These are phyloP conservation scores for Mycetomoellerius zeteki DNA, from an alignment of 1,140 invertebrate species.

Conservation along the genomic window DNA sequence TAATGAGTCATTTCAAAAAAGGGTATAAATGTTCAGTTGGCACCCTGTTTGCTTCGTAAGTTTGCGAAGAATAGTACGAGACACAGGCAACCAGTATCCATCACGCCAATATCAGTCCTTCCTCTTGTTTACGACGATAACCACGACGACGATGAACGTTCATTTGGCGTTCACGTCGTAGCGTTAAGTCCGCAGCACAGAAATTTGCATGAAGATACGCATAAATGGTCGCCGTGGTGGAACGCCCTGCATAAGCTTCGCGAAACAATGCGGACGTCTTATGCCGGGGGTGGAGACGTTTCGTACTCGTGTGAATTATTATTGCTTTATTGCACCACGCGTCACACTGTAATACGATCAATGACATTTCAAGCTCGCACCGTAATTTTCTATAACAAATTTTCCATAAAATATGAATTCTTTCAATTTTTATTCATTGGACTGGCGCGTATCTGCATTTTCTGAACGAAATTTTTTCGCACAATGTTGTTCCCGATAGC, in stretches of 20 bases:
- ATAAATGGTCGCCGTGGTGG: not conserved
- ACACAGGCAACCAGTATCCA: not conserved
- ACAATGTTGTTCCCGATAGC: not conserved
- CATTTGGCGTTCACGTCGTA: slow-evolving; percentile 10
- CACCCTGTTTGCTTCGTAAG: slow-evolving; percentile 51
- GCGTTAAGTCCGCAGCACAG: slow-evolving; percentile 15
- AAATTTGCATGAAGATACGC: slow-evolving; percentile 42
- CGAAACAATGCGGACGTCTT: slow-evolving; percentile 21
- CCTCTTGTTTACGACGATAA: not conserved
- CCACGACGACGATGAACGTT: not conserved
- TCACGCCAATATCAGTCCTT: not conserved
- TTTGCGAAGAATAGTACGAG: not conserved
- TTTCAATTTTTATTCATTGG: not conserved
- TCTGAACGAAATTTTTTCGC: not conserved
- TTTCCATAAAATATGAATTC: not conserved
- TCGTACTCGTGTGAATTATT: slow-evolving; percentile 31
- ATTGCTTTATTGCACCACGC: not conserved
- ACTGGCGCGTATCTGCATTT: not conserved
- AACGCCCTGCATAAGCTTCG: slow-evolving; percentile 25
- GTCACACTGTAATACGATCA: not conserved
- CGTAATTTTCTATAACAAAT: slow-evolving; percentile 5
- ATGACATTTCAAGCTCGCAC: slow-evolving; percentile 8
- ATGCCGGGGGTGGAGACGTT: not conserved
- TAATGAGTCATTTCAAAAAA: slow-evolving; percentile 41
- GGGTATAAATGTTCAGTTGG: slow-evolving; percentile 72